phyloP scores from a whole-genome alignment of 2,113 vertebrate genomes.

The Halcyon malimbica region DNA sequence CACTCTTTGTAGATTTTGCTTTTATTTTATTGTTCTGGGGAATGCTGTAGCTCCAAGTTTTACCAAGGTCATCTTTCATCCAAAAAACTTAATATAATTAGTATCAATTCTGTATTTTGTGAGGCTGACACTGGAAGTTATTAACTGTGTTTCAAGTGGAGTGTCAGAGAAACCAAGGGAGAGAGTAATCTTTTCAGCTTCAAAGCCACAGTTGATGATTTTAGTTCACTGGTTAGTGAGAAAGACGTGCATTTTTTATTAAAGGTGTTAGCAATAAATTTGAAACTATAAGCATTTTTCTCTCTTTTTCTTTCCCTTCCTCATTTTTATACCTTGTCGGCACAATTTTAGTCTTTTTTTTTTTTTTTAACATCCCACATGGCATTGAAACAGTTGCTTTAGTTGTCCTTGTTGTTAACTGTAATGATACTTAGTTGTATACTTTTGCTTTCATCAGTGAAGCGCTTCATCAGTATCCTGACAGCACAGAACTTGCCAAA shows the following conservation, averaged over 20 bases:
- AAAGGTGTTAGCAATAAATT: constrained; percentile 60
- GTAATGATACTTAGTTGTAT: background rate
- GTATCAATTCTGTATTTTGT: constrained; percentile 69
- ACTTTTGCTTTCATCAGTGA: background rate
- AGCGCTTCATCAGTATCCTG: background rate
- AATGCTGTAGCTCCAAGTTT: constrained; percentile 31
- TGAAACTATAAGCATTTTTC: constrained; percentile 26
- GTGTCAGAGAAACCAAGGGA: constrained; percentile 64
- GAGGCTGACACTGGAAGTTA: constrained; percentile 62
- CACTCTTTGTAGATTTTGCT: constrained; percentile 37
- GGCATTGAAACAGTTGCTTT: background rate
- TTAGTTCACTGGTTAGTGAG: constrained; percentile 60
- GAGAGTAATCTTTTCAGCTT: constrained; percentile 69
- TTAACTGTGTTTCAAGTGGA: constrained; percentile 74
- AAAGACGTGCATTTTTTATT: constrained; percentile 63
- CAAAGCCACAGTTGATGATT: constrained; percentile 70
- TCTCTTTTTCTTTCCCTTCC: background rate
- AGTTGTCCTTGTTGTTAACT: background rate
- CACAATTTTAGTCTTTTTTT: background rate
- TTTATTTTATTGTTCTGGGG: constrained; percentile 57
- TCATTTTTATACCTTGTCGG: background rate
- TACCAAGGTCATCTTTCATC: constrained; percentile 71
- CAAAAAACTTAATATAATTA: constrained; percentile 73
- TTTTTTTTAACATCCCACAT: background rate
- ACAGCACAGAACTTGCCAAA: background rate